Percentiles rank a stretch among this genome's conserved stretches.
These are phyloP conservation scores for Chrysomela aeneicollis DNA, from an alignment of 2,888 invertebrate genomes.

Conservation along the genomic window DNA sequence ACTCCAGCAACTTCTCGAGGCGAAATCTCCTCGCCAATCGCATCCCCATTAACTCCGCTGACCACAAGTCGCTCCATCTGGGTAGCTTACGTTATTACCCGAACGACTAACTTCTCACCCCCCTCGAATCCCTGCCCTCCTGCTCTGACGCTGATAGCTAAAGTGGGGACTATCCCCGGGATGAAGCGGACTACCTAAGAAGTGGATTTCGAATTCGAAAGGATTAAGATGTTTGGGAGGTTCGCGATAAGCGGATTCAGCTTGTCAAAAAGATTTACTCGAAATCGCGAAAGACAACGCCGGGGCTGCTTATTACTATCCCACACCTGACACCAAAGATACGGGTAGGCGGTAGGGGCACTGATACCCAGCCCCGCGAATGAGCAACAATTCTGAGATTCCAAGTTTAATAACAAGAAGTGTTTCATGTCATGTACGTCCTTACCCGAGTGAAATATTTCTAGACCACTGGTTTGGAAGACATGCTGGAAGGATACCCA, in stretches of 20 bases:
- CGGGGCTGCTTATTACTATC: not conserved
- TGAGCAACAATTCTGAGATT: too few relatives aligned
- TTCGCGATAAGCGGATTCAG: constrained; percentile 16
- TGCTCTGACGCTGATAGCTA: constrained; percentile 56
- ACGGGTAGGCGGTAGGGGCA: too few relatives aligned
- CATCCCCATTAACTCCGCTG: constrained; percentile 27
- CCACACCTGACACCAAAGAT: not conserved
- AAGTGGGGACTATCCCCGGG: constrained; percentile 54
- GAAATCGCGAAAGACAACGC: constrained; percentile 7
- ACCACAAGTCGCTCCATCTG: constrained; percentile 39
- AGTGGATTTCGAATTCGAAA: constrained; percentile 38
- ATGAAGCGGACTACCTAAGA: constrained; percentile 46
- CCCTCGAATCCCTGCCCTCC: constrained; percentile 49
- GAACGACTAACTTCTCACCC: constrained; percentile 35
- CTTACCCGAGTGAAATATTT: too few relatives aligned
- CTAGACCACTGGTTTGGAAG: too few relatives aligned
- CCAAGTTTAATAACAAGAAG: too few relatives aligned
- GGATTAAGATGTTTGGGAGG: constrained; percentile 33
- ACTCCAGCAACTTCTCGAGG: constrained; percentile 15
- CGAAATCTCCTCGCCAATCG: constrained; percentile 12
- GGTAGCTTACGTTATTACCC: constrained; percentile 44
- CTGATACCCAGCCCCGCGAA: too few relatives aligned
- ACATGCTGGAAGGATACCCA: too few relatives aligned
- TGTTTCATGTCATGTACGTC: too few relatives aligned
- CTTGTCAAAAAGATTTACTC: constrained; percentile 8